Percentiles rank a stretch among this genome's conserved stretches.
These are phyloP conservation scores for Mormyrus lacerda DNA, from an alignment of 2,113 vertebrate species.

Conservation along the genomic window DNA sequence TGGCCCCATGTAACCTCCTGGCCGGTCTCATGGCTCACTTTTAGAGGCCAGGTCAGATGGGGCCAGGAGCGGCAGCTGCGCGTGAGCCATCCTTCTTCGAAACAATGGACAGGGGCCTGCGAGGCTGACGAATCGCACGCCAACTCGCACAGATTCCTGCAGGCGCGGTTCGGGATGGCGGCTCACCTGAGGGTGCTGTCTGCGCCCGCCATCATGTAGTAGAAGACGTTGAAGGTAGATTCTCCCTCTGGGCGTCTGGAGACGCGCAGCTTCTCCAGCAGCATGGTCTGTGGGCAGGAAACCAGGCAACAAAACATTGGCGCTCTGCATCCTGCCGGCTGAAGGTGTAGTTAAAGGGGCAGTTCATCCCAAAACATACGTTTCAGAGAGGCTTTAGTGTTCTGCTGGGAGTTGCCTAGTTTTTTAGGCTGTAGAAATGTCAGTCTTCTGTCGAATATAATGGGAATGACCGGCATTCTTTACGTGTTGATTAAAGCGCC, in stretches of 20 bases:
- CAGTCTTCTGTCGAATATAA: background rate
- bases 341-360: background rate
- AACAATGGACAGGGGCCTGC: background rate
- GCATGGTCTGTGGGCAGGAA: constrained; percentile 69
- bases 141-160: background rate
- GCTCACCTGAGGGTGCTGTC: constrained; percentile 78
- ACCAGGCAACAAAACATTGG: background rate
- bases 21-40: background rate
- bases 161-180: background rate
- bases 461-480: background rate
- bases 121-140: background rate
- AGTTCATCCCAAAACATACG: background rate
- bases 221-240: constrained; percentile 86
- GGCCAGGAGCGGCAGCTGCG: too few relatives aligned
- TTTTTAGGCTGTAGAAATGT: background rate
- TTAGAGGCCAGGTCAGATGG: background rate
- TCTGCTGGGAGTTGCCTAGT: background rate
- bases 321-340: background rate
- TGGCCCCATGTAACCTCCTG: background rate
- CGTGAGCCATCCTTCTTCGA: background rate
- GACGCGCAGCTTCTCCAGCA: constrained; percentile 88
- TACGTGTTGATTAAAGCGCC: background rate
- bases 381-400: background rate
- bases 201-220: constrained; percentile 85
- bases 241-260: constrained; percentile 72